These are phyloP conservation scores for Corapipo altera DNA, from an alignment of 2,113 vertebrate genomes.

Conservation along the genomic window DNA sequence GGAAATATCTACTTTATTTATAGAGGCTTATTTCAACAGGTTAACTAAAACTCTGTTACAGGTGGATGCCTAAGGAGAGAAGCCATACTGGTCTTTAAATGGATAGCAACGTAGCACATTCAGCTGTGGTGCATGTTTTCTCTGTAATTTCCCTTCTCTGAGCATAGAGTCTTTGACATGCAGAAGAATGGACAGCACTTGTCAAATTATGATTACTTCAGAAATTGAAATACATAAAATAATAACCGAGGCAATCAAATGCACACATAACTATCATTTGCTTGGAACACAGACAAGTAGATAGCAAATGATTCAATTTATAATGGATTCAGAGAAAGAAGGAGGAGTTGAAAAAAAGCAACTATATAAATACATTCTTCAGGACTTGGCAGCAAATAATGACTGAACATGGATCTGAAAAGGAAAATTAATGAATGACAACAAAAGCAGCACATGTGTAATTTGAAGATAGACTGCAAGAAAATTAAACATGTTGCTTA, in stretches of 20 bases:
- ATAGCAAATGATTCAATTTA: constrained; percentile 34
- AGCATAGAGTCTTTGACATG: not conserved
- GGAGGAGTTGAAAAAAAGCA: not conserved
- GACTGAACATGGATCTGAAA: constrained; percentile 38
- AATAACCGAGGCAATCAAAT: constrained; percentile 37
- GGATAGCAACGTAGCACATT: not conserved
- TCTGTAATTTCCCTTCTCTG: not conserved
- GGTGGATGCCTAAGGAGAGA: not conserved
- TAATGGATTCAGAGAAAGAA: constrained; percentile 36
- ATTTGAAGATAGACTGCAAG: not conserved
- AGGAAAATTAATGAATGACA: constrained; percentile 48
- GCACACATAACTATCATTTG: constrained; percentile 3
- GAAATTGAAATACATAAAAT: constrained; percentile 43
- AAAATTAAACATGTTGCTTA: constrained; percentile 18
- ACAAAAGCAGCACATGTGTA: constrained; percentile 7
- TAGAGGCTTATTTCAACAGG: not conserved
- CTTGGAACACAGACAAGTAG: constrained; percentile 15
- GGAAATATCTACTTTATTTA: not conserved
- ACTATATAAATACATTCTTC: not conserved
- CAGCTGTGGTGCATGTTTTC: not conserved
- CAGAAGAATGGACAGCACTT: constrained; percentile 23
- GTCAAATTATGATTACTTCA: constrained; percentile 17
- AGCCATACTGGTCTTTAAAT: not conserved
- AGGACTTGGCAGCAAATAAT: constrained; percentile 11
- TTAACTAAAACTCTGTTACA: not conserved